These are phyloP conservation scores for Puma concolor DNA, from an alignment of 2,113 vertebrate species.

Conservation along the genomic window DNA sequence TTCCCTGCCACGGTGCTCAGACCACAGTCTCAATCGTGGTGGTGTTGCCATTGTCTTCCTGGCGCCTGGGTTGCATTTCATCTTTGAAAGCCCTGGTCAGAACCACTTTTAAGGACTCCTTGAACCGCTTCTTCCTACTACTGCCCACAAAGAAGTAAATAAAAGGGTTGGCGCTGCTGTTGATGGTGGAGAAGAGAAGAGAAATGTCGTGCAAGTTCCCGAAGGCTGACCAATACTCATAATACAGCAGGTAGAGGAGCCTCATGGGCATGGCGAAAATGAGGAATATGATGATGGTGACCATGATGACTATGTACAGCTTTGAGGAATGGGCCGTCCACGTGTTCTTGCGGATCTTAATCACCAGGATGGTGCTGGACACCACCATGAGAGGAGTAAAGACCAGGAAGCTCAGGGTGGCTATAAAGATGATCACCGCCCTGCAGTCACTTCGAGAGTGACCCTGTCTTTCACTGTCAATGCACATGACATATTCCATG, in stretches of 20 bases:
- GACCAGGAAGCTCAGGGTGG: constrained; percentile 70
- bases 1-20: constrained; percentile 57
- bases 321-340: constrained; percentile 57
- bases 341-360: constrained; percentile 71
- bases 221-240: constrained; percentile 49
- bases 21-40: constrained; percentile 81
- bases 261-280: constrained; percentile 77
- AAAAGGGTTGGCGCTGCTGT: constrained; percentile 74
- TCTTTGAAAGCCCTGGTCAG: constrained; percentile 80
- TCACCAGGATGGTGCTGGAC: constrained; percentile 69
- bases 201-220: constrained; percentile 50
- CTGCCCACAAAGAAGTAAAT: constrained; percentile 81
- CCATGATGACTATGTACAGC: constrained; percentile 74
- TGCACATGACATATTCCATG: constrained; percentile 74
- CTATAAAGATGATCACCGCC: constrained; percentile 66
- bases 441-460: not conserved
- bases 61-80: not conserved
- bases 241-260: constrained; percentile 56
- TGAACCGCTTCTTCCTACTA: constrained; percentile 63
- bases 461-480: constrained; percentile 19
- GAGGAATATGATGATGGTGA: constrained; percentile 70
- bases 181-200: constrained; percentile 68
- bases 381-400: constrained; percentile 66
- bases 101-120: constrained; percentile 73
- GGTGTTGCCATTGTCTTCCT: constrained; percentile 62